Conservation (phyloP, 2,113 vertebrate species). For the Oncorhynchus nerka region DNA sequence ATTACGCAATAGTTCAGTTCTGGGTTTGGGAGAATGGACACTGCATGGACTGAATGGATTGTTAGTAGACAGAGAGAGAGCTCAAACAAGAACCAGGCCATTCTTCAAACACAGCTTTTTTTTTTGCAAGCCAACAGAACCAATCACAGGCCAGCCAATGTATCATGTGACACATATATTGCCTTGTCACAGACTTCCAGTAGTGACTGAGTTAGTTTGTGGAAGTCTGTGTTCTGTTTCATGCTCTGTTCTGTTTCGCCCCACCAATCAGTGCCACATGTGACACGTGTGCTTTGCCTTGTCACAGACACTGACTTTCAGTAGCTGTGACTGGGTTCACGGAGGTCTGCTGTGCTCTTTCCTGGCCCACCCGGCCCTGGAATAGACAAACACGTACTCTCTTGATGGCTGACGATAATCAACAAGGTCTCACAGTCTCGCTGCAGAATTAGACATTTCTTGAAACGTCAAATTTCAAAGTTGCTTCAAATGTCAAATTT, state of each 20-base stretch:
- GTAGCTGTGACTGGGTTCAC: not conserved
- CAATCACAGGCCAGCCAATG: not conserved
- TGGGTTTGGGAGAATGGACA: too few species aligned
- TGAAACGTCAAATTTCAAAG: too few species aligned
- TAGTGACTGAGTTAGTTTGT: too few species aligned
- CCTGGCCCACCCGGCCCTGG: not conserved
- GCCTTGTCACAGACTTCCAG: not conserved
- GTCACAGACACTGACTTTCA: not conserved
- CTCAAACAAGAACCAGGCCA: not conserved
- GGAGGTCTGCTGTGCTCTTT: not conserved
- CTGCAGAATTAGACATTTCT: too few species aligned
- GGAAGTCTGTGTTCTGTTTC: too few species aligned
- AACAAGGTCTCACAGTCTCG: not conserved
- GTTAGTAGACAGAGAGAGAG: not conserved
- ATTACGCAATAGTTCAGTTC: too few species aligned
- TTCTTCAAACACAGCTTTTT: not conserved
- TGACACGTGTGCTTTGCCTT: too few species aligned
- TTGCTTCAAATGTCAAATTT: too few species aligned
- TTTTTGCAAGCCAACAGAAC: not conserved
- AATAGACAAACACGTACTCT: too few species aligned
- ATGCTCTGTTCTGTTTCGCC: too few species aligned
- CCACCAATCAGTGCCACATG: too few species aligned
- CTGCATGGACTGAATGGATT: not conserved
- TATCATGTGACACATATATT: not conserved
- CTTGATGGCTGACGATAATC: not conserved